Evolutionary conservation across 2,888 invertebrate species (phyloP), one percentile per base, ranked within the genome.

Genomic region (Hypomecis punctinalis): DNA sequence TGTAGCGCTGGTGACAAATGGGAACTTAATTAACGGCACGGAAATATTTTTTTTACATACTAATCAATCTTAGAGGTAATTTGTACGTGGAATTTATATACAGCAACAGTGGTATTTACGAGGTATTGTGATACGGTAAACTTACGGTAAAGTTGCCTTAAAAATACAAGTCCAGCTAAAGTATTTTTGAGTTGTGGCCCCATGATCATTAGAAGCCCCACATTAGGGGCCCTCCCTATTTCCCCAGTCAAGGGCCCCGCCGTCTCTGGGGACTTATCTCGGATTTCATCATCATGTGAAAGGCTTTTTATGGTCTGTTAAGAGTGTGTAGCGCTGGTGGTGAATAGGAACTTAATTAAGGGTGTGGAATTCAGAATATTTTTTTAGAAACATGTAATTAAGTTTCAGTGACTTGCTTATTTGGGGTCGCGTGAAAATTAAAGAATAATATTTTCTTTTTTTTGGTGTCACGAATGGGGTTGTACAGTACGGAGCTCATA

Each of bases 261-360:
- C 55, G 33, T 35, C 42, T 9, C 59, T 64, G 59, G 39, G 2
- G 13, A 57, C 65, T 66, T 66, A 66, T 66, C 65, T 65, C 57
- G 65, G 53, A 66, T 66, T 66, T 66, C 65, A 66, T 66, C 65
- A 66, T 39, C 61, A 43, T 61, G 45, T 66, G 61, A 66, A 66
- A 66, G 43, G 37, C 53, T 61, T 66, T 66, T 61, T 66, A 61
- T 57, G 46, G 40, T 61, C 48, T 13, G 49, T 13, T 49, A 54
- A 66, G 64, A 57, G 53, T 37, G 56, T 49, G 11, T 55, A 59
- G 49, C 49, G 6, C 33, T 36, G 54, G 33, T 37, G 45, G 13
- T 61, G 65, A 65, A 60, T 60, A 45, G 47, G 51, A 47, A 61
- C 61, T 61, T 66, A 61, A 66, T 66, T 66, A 66, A 57, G 47